Percentiles rank a stretch among this genome's conserved stretches.
Conservation (phyloP, 2,888 invertebrate species). For the Aquatica leii region DNA sequence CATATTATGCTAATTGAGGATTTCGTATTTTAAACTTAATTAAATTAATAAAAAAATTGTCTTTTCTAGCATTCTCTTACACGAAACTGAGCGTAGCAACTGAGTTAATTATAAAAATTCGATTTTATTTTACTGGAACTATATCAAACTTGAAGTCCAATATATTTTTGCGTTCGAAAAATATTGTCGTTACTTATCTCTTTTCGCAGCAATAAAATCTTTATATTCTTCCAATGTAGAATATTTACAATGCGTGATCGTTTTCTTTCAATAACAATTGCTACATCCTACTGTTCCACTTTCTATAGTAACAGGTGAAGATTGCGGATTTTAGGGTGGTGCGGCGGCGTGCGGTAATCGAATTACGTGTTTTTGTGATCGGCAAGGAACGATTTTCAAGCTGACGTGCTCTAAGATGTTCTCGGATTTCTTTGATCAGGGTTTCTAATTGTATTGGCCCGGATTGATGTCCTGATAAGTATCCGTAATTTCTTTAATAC, state of each 20-base stretch:
- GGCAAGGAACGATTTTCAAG: conserved; percentile 44
- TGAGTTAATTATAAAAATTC: too few species aligned
- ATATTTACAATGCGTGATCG: conserved; percentile 21
- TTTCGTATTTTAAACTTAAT: too few species aligned
- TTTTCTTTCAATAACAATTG: conserved; percentile 30
- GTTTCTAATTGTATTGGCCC: conserved; percentile 46
- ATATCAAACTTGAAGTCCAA: too few species aligned
- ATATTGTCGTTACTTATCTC: too few species aligned
- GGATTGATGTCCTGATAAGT: conserved; percentile 46
- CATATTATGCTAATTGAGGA: too few species aligned
- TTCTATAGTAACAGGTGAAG: conserved; percentile 33
- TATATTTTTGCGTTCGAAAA: too few species aligned
- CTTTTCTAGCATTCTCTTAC: too few species aligned
- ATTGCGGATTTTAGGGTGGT: conserved; percentile 32
- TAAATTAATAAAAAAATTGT: too few species aligned
- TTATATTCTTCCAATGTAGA: too few species aligned
- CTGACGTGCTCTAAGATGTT: conserved; percentile 43
- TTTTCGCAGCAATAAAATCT: too few species aligned
- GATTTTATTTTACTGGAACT: too few species aligned
- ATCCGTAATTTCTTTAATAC: conserved; percentile 43
- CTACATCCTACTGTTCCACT: conserved; percentile 31
- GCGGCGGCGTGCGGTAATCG: conserved; percentile 46
- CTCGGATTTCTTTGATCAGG: conserved; percentile 43
- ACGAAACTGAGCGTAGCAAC: too few species aligned
- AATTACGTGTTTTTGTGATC: conserved; percentile 49